Evolutionary conservation across 2,888 invertebrate species (phyloP), one percentile per base, ranked within the genome.

Genomic region (Euplagia quadripunctaria): DNA sequence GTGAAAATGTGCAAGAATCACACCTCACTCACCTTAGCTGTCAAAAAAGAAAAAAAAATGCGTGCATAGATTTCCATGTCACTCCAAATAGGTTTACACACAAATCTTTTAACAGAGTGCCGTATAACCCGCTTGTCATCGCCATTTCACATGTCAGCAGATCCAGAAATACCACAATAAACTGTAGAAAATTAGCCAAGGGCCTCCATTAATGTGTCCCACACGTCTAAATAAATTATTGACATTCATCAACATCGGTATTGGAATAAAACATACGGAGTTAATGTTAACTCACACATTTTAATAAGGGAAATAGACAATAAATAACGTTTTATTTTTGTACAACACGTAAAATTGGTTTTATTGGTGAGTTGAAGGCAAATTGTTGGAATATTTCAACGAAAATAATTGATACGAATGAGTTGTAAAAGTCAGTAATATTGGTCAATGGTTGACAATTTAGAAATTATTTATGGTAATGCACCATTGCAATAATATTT

Each of bases 81-180:
- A 87, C 86, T 87, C 74, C 84, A 90, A 93, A 93, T 93, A 91
- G 92, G 89, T 87, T 90, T 87, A 77, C 78, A 84, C 85, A 92
- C 92, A 94, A 93, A 94, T 93, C 92, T 87, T 88, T 94, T 88
- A 68, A 76, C 92, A 82, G 81, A 75, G 73, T 80, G 84, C 82
- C 86, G 81, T 84, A 88, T 88, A 87, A 86, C 82, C 78, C 74
- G 79, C 76, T 82, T 89, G 88, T 90, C 89, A 81, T 79, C 91
- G 88, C 91, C 89, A 86, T 92, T 88, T 86, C 80, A 85, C 79
- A 80, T 89, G 91, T 90, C 90, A 88, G 79, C 91, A 85, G 81
- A 68, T 46, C 82, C 76, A 81, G 87, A 86, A 90, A 89, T 88
- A 89, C 81, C 75, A 80, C 87, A 86, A 90, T 89, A 88, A 90